phyloP scores from a whole-genome alignment of 2,797 vertebrate species.

The Lutjanus argentimaculatus region DNA sequence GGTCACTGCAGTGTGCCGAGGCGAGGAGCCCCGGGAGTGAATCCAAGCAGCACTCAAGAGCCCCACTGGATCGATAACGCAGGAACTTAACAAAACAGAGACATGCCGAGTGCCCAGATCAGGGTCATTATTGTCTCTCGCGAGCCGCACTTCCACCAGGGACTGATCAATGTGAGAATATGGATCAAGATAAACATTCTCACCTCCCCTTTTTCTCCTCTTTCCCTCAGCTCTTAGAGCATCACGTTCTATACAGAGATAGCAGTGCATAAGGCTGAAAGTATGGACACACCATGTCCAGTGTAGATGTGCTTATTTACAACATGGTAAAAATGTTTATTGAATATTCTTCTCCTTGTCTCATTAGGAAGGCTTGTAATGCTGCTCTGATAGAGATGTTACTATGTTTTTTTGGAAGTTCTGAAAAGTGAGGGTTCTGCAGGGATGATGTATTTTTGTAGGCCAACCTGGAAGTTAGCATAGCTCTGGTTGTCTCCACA shows the following conservation, averaged over 20 bases:
- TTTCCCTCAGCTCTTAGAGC: conserved; percentile 51
- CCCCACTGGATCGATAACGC: conserved; percentile 82
- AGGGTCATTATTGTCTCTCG: conserved; percentile 85
- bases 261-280: conserved; percentile 35
- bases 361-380: not conserved
- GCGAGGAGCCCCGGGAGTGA: conserved; percentile 76
- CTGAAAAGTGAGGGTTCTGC: not conserved
- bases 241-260: conserved; percentile 14
- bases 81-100: conserved; percentile 87
- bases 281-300: conserved; percentile 7
- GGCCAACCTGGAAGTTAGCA: too few species aligned
- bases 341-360: not conserved
- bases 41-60: conserved; percentile 85
- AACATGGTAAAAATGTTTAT: not conserved
- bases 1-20: conserved; percentile 83
- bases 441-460: too few species aligned
- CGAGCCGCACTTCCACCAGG: conserved; percentile 80
- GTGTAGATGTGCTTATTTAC: conserved; percentile 23
- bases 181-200: conserved; percentile 84
- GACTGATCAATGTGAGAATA: conserved; percentile 85
- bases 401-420: not conserved
- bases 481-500: too few species aligned
- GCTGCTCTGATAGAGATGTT: not conserved
- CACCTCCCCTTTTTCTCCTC: conserved; percentile 45
- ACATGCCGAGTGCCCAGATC: conserved; percentile 83